Evolutionary conservation across 2,113 vertebrate species (phyloP).

Genomic region (Caloenas nicobarica): DNA sequence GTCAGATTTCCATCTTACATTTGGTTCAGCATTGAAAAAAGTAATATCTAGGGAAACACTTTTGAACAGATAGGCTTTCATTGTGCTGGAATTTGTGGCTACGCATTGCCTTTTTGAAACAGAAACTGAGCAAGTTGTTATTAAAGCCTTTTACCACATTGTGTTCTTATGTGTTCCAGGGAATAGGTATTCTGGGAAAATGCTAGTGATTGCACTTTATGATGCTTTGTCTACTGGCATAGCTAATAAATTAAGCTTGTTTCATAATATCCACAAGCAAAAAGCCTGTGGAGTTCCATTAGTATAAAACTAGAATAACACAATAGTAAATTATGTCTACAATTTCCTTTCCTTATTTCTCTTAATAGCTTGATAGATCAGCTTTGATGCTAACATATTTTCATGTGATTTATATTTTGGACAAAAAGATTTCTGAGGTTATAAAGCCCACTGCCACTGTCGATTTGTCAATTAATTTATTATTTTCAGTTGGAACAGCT

Average conservation of each 20-base stretch:
- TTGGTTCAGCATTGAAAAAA: neutral
- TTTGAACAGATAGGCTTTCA: neutral
- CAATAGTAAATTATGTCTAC: neutral
- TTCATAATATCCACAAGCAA: neutral
- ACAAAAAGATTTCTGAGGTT: neutral
- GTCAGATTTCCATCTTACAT: neutral
- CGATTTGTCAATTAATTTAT: neutral
- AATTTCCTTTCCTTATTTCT: neutral
- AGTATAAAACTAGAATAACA: neutral
- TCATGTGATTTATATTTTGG: neutral
- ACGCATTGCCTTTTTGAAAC: neutral
- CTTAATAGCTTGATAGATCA: neutral
- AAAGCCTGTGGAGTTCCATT: neutral
- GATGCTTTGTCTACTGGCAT: slow-evolving; percentile 11
- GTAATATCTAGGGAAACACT: neutral
- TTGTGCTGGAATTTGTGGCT: neutral
- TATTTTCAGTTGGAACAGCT: neutral
- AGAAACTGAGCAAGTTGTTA: neutral
- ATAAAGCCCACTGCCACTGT: neutral
- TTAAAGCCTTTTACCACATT: neutral
- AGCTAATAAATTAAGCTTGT: slow-evolving; percentile 28
- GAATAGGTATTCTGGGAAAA: neutral
- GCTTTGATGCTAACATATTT: neutral
- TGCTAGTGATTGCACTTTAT: neutral
- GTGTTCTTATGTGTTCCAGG: neutral